These are phyloP conservation scores for Meles meles DNA, from an alignment of 2,113 vertebrate genomes.

Conservation along the genomic window DNA sequence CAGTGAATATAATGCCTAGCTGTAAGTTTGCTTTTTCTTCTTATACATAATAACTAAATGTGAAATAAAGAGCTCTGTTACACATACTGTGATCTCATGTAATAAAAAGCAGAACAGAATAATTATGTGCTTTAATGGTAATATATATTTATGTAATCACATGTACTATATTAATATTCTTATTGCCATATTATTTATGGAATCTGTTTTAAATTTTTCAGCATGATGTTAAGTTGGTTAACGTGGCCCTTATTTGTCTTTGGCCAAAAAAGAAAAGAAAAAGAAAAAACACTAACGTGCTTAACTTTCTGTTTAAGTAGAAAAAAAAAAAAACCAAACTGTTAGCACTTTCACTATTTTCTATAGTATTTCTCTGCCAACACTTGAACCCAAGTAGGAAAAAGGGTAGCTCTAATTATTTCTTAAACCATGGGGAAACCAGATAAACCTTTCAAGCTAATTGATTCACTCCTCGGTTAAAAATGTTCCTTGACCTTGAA, in stretches of 20 bases:
- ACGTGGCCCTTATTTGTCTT: neutral
- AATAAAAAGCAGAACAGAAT: constrained; percentile 15
- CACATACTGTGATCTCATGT: neutral
- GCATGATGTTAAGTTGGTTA: neutral
- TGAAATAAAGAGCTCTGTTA: neutral
- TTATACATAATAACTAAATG: constrained; percentile 15
- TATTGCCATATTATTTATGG: neutral
- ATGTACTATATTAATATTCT: constrained; percentile 20
- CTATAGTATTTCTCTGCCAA: neutral
- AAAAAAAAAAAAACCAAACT: neutral
- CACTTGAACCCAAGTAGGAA: neutral
- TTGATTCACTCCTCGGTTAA: neutral
- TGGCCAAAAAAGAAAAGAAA: neutral
- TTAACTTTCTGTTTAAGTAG: constrained; percentile 17
- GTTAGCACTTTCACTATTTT: neutral
- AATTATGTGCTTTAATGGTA: neutral
- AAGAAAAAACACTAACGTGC: neutral
- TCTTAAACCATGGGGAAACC: neutral
- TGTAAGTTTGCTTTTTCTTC: neutral
- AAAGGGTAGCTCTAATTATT: neutral
- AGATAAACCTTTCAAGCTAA: neutral
- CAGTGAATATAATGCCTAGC: neutral
- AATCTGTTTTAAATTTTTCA: constrained; percentile 3
- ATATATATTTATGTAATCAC: constrained; percentile 23
- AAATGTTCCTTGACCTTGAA: neutral